Base-by-base conservation (phyloP, 2,113 vertebrate species). In the Ginglymostoma cirratum region DNA sequence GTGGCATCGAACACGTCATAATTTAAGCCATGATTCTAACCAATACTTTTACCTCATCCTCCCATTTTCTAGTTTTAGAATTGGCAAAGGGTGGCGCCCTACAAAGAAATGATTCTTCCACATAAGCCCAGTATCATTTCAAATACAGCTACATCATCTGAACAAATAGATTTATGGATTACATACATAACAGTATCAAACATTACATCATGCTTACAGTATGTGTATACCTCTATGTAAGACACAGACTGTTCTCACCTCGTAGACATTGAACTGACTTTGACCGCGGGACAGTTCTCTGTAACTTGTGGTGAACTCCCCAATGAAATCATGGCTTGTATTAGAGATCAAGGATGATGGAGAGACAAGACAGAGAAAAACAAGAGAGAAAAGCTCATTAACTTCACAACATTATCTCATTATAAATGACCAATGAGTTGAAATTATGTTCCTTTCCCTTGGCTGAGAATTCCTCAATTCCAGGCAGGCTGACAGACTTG, bases 301-400 rank as follows among this genome's bases (percentile, higher is more conserved):
- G 98, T 99, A 99, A 97, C 99, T 99, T 96, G 99, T 99, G 96
- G 99, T 99, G 97, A 99, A 99, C 97, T 99, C 99, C 0, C 99
- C 99, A 0, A 99, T 99, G 97, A 99, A 99, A 97, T 99, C 99
- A 0, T 99, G 99, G 97, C 99, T 95, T 99, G 97, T 96, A 96
- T 95, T 0, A 96, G 55, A 30, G 19, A 94, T 42, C 55, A 95
- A 83, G 86, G 48, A 86, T 45, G 15, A 61, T 42, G 66, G n/a
- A 55, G 48, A 80, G n/a, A 61, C 61, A 30, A 87, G 27, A 65
- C 30, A 72, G 48, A 72, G 7, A 95, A 12, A n/a, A 42, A 86
- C 24, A n/a, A 34, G n/a, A 89, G 30, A 45, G 48, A 80, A 83
- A 72, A 85, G n/a, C 61, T 66, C 19, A 93, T 93, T 93, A 93